phyloP scores from a whole-genome alignment of 2,797 vertebrate genomes.

The Euthynnus affinis region DNA sequence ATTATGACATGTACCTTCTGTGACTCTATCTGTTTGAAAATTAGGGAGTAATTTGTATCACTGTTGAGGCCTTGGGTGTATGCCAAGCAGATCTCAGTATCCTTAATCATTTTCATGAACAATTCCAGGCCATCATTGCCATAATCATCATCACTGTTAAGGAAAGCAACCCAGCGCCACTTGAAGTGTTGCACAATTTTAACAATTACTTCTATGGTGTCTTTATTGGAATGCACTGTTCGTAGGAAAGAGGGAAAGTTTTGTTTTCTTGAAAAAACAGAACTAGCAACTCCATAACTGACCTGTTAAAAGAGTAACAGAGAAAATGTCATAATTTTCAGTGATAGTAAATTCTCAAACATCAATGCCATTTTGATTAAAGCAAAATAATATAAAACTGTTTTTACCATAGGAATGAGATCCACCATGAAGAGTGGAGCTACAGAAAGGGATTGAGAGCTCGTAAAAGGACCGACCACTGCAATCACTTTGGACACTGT shows the following conservation, averaged over 20 bases:
- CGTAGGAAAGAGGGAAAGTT: constrained; percentile 86
- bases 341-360: not conserved
- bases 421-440: constrained; percentile 78
- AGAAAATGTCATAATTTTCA: not conserved
- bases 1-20: constrained; percentile 77
- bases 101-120: constrained; percentile 69
- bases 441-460: constrained; percentile 63
- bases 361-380: not conserved
- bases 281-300: constrained; percentile 77
- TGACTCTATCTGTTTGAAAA: constrained; percentile 72
- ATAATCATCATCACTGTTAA: constrained; percentile 80
- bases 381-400: not conserved
- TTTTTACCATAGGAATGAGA: constrained; percentile 79
- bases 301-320: constrained; percentile 69
- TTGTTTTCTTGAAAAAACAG: constrained; percentile 68
- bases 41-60: constrained; percentile 30
- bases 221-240: constrained; percentile 83
- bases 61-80: constrained; percentile 73
- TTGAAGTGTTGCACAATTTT: constrained; percentile 80
- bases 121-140: constrained; percentile 71
- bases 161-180: constrained; percentile 89
- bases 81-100: constrained; percentile 81
- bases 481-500: constrained; percentile 74
- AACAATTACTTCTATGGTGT: constrained; percentile 83
- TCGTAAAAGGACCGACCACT: constrained; percentile 76